phyloP scores from a whole-genome alignment of 2,113 vertebrate species.

The Rostratula benghalensis region DNA sequence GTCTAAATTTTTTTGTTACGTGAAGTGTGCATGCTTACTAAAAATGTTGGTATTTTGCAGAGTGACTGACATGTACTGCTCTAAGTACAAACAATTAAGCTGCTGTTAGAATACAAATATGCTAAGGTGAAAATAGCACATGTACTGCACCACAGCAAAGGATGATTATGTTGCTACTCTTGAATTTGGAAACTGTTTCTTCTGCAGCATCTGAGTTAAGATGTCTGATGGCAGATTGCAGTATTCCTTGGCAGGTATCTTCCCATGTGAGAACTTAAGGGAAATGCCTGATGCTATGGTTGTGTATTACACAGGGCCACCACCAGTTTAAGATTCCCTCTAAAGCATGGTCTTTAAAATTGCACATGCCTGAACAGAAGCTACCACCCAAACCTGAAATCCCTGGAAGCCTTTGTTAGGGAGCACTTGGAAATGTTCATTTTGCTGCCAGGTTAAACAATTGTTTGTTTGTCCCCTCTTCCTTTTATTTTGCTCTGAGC shows the following conservation, averaged over 20 bases:
- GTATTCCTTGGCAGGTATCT: not conserved
- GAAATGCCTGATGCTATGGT: not conserved
- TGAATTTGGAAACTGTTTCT: not conserved
- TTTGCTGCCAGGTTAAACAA: not conserved
- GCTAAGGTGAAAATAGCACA: not conserved
- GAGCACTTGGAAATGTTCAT: not conserved
- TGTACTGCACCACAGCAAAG: not conserved
- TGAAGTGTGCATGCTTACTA: not conserved
- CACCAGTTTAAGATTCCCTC: not conserved
- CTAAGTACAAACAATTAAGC: not conserved
- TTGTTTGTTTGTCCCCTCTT: not conserved
- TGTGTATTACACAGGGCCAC: rapidly evolving
- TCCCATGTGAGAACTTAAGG: not conserved
- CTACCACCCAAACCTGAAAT: not conserved
- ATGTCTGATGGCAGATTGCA: not conserved
- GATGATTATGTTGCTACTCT: not conserved
- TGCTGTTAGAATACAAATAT: not conserved
- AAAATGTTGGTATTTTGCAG: not conserved
- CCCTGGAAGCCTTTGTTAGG: not conserved
- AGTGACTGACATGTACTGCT: not conserved
- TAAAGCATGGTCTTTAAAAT: not conserved
- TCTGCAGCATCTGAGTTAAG: not conserved
- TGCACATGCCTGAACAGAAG: not conserved
- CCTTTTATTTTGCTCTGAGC: not conserved
- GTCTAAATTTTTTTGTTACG: not conserved